A percentile compares a stretch with the other conserved stretches of the same genome.
These are phyloP conservation scores for Nomada lathburiana DNA, from an alignment of 2,888 invertebrate species.

Conservation along the genomic window DNA sequence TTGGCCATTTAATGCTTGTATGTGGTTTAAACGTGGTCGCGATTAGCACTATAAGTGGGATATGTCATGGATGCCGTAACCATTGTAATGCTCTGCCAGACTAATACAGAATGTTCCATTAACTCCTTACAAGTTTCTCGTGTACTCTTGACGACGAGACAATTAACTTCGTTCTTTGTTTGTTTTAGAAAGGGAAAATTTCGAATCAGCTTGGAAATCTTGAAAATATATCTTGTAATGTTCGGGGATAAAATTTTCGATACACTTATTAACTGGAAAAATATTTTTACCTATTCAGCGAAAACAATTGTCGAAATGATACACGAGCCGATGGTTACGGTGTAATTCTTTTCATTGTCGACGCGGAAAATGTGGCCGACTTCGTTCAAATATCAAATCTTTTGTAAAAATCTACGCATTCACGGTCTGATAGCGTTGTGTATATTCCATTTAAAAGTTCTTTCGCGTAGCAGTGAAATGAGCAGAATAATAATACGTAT, in stretches of 20 bases:
- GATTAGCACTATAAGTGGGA: constrained; percentile 63
- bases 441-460: not conserved
- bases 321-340: not conserved
- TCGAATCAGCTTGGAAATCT: not conserved
- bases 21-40: constrained; percentile 59
- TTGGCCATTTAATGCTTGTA: constrained; percentile 62
- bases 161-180: not conserved
- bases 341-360: not conserved
- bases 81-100: constrained; percentile 50
- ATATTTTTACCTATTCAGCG: not conserved
- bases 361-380: not conserved
- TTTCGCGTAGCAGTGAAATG: not conserved
- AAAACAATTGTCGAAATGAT: constrained; percentile 10
- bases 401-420: constrained; percentile 1
- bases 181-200: not conserved
- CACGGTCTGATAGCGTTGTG: not conserved
- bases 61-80: constrained; percentile 45
- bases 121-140: constrained; percentile 4
- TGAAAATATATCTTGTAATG: no score
- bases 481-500: not conserved
- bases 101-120: constrained; percentile 6
- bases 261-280: not conserved
- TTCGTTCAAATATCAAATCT: constrained; percentile 22
- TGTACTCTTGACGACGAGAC: not conserved
- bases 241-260: not conserved